Evolutionary conservation across 2,113 vertebrate genomes (phyloP).

Genomic region (Misgurnus mizolepis): DNA sequence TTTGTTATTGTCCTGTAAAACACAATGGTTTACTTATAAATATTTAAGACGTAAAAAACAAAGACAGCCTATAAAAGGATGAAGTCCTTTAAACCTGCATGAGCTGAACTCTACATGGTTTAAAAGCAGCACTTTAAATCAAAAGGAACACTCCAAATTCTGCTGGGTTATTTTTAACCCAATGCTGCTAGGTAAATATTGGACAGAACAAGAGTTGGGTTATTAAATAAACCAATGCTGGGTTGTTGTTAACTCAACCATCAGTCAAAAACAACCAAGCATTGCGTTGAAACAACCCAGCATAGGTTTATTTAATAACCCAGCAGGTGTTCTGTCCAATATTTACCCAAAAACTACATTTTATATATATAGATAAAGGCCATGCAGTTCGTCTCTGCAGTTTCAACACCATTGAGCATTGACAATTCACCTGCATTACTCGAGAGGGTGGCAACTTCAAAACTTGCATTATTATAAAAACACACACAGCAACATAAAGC

Average conservation of each 20-base stretch:
- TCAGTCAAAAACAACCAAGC: too few relatives aligned
- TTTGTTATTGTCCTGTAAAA: background rate
- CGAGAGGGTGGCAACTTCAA: conserved; percentile 24
- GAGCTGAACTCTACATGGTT: background rate
- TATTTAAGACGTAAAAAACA: conserved; percentile 22
- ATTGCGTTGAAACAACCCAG: too few relatives aligned
- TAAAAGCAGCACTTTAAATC: conserved; percentile 9
- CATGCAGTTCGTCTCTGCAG: conserved; percentile 29
- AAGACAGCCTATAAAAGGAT: conserved; percentile 16
- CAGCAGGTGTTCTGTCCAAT: too few relatives aligned
- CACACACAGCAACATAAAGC: conserved; percentile 8
- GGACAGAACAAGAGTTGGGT: too few relatives aligned
- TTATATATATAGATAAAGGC: background rate
- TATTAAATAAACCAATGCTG: too few relatives aligned
- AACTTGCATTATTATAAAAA: conserved; percentile 59
- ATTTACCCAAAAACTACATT: too few relatives aligned
- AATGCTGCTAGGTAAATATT: too few relatives aligned
- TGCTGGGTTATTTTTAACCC: too few relatives aligned
- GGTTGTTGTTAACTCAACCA: too few relatives aligned
- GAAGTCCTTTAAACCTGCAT: conserved; percentile 11
- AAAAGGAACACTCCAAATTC: conserved; percentile 6
- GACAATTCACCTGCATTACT: conserved; percentile 44
- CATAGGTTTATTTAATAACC: too few relatives aligned
- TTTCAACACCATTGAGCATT: conserved; percentile 55
- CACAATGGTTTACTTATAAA: conserved; percentile 34